phyloP scores from a whole-genome alignment of 1,140 invertebrate species.

The Charaxes varanes region DNA sequence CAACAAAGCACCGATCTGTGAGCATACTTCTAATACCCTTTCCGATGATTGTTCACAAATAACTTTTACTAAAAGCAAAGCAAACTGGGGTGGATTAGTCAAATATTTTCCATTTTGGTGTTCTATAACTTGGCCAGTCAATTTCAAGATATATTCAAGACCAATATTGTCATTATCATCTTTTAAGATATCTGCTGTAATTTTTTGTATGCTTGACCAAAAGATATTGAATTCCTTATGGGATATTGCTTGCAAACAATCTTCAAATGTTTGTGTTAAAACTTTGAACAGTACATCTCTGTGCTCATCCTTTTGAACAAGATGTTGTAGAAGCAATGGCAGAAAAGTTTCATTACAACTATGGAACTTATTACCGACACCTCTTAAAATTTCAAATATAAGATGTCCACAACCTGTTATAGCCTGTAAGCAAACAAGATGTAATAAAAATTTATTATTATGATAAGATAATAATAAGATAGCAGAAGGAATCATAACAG shows the following conservation, averaged over 20 bases:
- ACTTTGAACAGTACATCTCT: conserved; percentile 78
- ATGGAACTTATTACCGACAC: conserved; percentile 87
- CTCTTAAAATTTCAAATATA: conserved; percentile 89
- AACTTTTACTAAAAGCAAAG: conserved; percentile 73
- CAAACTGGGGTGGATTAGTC: conserved; percentile 71
- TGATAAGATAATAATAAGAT: too few species aligned
- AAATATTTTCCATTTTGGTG: conserved; percentile 79
- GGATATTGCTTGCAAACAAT: conserved; percentile 75
- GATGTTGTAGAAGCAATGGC: conserved; percentile 75
- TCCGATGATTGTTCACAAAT: conserved; percentile 72
- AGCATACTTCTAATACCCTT: conserved; percentile 66
- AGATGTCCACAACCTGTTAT: conserved; percentile 85
- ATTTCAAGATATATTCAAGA: conserved; percentile 70
- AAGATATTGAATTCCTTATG: conserved; percentile 76
- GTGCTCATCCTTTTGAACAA: conserved; percentile 73
- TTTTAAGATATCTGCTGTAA: conserved; percentile 46
- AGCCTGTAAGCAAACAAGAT: conserved; percentile 65
- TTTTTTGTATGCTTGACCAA: conserved; percentile 72
- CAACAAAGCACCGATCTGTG: conserved; percentile 76
- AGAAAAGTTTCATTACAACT: conserved; percentile 82
- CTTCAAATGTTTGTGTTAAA: conserved; percentile 75
- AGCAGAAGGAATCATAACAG: too few species aligned
- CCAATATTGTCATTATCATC: conserved; percentile 40
- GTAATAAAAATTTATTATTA: neutral
- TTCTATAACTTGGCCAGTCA: conserved; percentile 77